Conservation (phyloP, 2,888 invertebrate species). For the Myopa tessellatipennis region DNA sequence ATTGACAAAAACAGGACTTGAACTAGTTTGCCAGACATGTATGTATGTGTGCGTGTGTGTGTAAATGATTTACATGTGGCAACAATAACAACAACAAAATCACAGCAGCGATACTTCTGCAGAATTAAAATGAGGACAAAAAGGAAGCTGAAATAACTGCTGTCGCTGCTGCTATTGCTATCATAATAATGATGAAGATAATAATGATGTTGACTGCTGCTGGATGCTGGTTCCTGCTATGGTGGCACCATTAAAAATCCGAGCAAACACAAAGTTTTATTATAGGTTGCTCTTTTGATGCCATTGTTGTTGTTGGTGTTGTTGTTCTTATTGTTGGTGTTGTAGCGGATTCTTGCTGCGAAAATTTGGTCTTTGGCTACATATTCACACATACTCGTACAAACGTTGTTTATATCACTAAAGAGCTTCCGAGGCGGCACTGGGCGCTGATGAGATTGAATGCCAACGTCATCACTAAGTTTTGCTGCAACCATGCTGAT, state of each 20-base stretch:
- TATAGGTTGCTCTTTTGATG: conserved; percentile 15
- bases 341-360: conserved; percentile 12
- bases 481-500: conserved; percentile 27
- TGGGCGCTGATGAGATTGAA: conserved; percentile 45
- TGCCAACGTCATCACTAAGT: conserved; percentile 39
- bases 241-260: conserved; percentile 18
- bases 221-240: conserved; percentile 20
- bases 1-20: conserved; percentile 40
- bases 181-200: neutral
- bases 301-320: neutral
- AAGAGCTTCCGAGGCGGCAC: conserved; percentile 36
- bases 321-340: conserved; percentile 7
- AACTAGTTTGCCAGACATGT: conserved; percentile 33
- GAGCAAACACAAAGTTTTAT: conserved; percentile 35
- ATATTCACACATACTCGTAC: neutral
- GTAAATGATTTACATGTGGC: conserved; percentile 5
- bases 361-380: conserved; percentile 25
- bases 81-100: neutral
- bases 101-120: neutral
- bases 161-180: neutral
- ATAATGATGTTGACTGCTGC: neutral
- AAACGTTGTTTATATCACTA: neutral
- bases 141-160: conserved; percentile 17
- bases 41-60: conserved; percentile 7
- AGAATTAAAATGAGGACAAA: conserved; percentile 9